Percentiles rank a stretch among this genome's conserved stretches.
Evolutionary conservation across 2,888 invertebrate species (phyloP).

Genomic region (Tetranychus piercei): DNA sequence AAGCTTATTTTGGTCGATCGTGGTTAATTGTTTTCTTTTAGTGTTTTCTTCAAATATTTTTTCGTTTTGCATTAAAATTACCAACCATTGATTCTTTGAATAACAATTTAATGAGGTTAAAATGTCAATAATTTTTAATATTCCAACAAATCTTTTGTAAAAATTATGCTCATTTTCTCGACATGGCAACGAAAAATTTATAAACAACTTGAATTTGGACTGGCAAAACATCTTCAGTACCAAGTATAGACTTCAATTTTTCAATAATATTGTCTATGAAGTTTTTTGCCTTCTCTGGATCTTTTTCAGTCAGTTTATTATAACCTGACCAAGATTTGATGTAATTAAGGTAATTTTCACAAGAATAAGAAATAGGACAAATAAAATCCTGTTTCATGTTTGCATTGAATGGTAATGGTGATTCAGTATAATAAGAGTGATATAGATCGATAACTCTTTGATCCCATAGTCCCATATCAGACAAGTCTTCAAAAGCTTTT

Average conservation of each 20-base stretch:
- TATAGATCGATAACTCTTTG: conserved; percentile 10
- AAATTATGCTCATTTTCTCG: too few relatives aligned
- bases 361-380: conserved; percentile 25
- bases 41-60: too few relatives aligned
- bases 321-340: conserved; percentile 32
- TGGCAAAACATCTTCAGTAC: not conserved
- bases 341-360: conserved; percentile 31
- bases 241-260: conserved; percentile 3
- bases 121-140: too few relatives aligned
- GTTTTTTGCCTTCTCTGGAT: conserved; percentile 27
- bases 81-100: too few relatives aligned
- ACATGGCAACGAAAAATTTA: not conserved
- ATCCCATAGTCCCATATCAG: not conserved
- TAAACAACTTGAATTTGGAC: not conserved
- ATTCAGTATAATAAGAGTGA: conserved; percentile 26
- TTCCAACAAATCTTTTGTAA: too few relatives aligned
- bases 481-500: not conserved
- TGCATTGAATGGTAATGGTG: conserved; percentile 28
- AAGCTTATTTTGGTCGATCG: too few relatives aligned
- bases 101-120: too few relatives aligned
- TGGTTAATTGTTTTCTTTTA: too few relatives aligned
- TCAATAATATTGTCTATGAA: not conserved
- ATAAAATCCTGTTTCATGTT: conserved; percentile 22
- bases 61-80: too few relatives aligned
- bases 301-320: conserved; percentile 29